Conservation (phyloP, 1,140 invertebrate genomes). For the Camponotus vicinus region DNA sequence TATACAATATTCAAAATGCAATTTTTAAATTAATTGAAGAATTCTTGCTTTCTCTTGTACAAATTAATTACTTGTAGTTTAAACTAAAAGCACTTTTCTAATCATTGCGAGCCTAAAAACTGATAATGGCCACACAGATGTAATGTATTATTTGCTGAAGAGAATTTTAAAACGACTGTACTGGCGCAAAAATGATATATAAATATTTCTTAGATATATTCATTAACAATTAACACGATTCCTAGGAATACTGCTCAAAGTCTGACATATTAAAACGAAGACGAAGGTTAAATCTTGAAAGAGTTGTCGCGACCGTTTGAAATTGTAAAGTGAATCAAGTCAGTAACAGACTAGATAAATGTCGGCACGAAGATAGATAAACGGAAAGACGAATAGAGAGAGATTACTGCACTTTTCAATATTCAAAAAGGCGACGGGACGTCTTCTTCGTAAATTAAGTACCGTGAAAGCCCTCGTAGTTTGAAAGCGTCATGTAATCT, state of each 20-base stretch:
- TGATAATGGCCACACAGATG: background rate
- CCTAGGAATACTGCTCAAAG: background rate
- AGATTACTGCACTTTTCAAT: constrained; percentile 55
- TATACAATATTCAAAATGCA: background rate
- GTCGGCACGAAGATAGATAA: constrained; percentile 33
- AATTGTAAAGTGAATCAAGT: constrained; percentile 23
- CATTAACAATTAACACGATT: background rate
- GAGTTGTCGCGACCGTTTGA: constrained; percentile 11
- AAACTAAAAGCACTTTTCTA: background rate
- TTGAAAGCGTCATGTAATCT: constrained; percentile 51
- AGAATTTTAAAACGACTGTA: background rate
- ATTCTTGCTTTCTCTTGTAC: background rate
- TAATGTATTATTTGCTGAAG: background rate
- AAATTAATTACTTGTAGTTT: background rate
- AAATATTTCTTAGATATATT: background rate
- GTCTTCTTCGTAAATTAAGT: constrained; percentile 55
- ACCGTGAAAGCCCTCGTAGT: constrained; percentile 33
- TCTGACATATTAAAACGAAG: background rate
- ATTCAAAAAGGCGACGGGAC: constrained; percentile 43
- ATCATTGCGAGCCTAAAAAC: background rate
- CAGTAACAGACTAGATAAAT: constrained; percentile 41
- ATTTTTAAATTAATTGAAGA: background rate
- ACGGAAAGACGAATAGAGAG: constrained; percentile 42
- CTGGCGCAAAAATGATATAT: background rate
- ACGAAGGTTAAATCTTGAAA: constrained; percentile 5